Percentiles rank a stretch among this genome's conserved stretches.
These are phyloP conservation scores for Cherax quadricarinatus DNA, from an alignment of 1,140 invertebrate species.

Conservation along the genomic window DNA sequence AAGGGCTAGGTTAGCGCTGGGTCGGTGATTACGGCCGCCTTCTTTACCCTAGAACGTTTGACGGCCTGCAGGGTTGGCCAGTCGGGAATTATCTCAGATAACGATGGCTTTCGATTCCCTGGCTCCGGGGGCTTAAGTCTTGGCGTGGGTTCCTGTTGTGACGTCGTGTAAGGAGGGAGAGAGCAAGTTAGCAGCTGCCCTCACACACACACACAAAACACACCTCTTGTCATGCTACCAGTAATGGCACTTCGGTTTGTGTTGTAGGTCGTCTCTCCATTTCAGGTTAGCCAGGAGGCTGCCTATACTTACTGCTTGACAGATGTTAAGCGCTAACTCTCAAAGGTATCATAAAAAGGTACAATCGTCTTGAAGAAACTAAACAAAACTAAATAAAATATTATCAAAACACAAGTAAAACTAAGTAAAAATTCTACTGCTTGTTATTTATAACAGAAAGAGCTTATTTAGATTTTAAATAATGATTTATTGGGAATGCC, in stretches of 20 bases:
- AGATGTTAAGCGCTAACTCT: neutral
- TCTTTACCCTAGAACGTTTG: slow-evolving; percentile 78
- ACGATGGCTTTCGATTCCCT: slow-evolving; percentile 80
- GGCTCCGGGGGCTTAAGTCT: slow-evolving; percentile 51
- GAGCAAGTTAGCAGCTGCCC: slow-evolving; percentile 29
- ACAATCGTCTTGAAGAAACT: neutral
- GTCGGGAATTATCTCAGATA: slow-evolving; percentile 96
- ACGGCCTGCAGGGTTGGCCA: slow-evolving; percentile 95
- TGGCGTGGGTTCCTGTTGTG: slow-evolving; percentile 13
- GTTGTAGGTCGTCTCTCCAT: neutral
- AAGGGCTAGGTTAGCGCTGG: slow-evolving; percentile 25
- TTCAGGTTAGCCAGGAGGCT: neutral
- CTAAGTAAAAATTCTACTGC: neutral
- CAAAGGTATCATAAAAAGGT: neutral
- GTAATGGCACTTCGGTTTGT: neutral
- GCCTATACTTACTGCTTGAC: neutral
- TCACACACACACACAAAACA: neutral
- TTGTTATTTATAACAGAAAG: neutral
- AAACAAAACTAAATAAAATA: neutral
- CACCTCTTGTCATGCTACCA: neutral
- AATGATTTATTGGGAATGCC: neutral
- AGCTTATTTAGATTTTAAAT: neutral
- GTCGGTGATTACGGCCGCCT: neutral
- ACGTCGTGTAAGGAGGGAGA: slow-evolving; percentile 19
- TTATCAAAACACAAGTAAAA: neutral